These are phyloP conservation scores for Trachelus troglodyta DNA, from an alignment of 2,888 invertebrate genomes.

Conservation along the genomic window DNA sequence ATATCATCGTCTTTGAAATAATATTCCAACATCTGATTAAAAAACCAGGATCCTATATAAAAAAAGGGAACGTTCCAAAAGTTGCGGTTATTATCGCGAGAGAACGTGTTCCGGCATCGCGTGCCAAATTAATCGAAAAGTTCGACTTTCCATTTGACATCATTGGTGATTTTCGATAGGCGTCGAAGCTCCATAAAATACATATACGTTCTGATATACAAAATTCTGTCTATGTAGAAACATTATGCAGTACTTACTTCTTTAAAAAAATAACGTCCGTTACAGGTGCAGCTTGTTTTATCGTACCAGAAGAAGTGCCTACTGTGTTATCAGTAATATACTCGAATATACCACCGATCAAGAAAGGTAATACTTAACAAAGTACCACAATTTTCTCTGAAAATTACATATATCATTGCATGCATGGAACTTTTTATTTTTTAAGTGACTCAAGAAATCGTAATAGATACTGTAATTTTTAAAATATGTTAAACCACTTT, in stretches of 20 bases:
- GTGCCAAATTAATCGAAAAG: neutral
- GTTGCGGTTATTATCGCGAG: neutral
- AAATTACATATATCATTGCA: neutral
- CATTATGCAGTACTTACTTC: too few relatives aligned
- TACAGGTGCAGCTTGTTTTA: conserved; percentile 71
- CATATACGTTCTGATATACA: neutral
- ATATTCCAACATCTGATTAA: neutral
- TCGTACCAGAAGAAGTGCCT: conserved; percentile 85
- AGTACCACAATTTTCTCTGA: neutral
- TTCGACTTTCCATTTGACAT: neutral
- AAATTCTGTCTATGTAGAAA: too few relatives aligned
- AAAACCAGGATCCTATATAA: neutral
- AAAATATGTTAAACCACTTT: neutral
- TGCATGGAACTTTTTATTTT: neutral
- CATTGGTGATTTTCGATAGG: neutral
- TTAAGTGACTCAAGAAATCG: conserved; percentile 1
- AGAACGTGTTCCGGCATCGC: neutral
- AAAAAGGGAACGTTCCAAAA: neutral
- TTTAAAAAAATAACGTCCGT: neutral
- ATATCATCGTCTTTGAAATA: conserved; percentile 1
- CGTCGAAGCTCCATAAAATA: neutral
- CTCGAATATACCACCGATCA: conserved; percentile 86
- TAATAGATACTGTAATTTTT: neutral
- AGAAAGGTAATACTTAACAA: conserved; percentile 74
- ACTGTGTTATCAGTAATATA: conserved; percentile 83